Base-by-base conservation (phyloP, 2,797 vertebrate species). In the Rousettus madagascariensis region DNA sequence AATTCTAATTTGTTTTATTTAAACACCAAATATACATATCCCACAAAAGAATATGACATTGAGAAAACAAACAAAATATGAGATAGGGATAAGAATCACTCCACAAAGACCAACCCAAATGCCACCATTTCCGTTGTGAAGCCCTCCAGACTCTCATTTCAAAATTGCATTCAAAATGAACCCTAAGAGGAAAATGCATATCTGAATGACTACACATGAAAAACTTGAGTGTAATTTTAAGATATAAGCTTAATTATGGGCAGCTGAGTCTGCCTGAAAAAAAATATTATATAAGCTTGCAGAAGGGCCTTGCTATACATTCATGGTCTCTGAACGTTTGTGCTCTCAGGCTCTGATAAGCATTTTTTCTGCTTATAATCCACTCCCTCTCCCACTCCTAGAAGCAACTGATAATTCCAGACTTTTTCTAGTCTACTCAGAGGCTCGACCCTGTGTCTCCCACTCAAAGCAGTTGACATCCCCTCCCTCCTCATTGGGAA, bases 1-100 rank as follows among this genome's bases (percentile, higher is more conserved):
- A 89, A 72, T 93, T 57, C 22, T 10, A 46, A 88, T 86, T 83
- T 17, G 55, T 49, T 96, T 96, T 91, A 77, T 71, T 86, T 86
- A 69, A 89, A 95, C 89, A 38, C 3, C 55, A 93, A 79, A 65
- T 24, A 7, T 5, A 17, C 33, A 20, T 28, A 4, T 13, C 94
- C 75, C 86, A 68, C 5, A 74, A 63, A 33, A 87, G 33, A 74
- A 28, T 16, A 22, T 20, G n/a, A 5, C 30, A n/a, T 7, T 84
- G 36, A 69, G 69, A 92, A 77, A 38, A 0, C n/a, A 69, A 68
- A 63, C 7, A 63, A 43, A 90, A 38, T 22, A 43, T 36, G 57
- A 86, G 36, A 53, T 41, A 41, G 8, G 3, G 13, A 57, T 93
- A 51, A 69, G 68, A 69, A 55, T 92, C 12, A 22, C 11, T 66